Base-by-base conservation (phyloP, 1,140 invertebrate species). In the Tetraneura akinire region DNA sequence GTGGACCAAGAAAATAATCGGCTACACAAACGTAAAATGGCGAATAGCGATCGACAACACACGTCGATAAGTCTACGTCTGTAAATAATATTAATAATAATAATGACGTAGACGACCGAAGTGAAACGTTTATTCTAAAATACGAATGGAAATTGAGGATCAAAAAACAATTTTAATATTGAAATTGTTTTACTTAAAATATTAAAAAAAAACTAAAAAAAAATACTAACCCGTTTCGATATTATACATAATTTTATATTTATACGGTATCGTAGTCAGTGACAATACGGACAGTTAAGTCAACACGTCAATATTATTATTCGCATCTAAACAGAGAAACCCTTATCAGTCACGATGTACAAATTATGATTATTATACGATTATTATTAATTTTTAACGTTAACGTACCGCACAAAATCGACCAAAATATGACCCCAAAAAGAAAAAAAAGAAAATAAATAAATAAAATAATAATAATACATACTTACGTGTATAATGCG, bases 1-100 rank as follows among this genome's bases (percentile, higher is more conserved):
- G 74, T 18, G 70, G 70, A 16, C 53, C 55, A 13, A 78, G 74
- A 16, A 78, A 80, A 71, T 66, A 80, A 18, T 71, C 62, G 16
- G 68, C 66, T 11, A 80, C 66, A 3, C 71, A 70, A 45, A 80
- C 51, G 66, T 71, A 71, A 71, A 47, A 3, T n/a, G 64, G 1
- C 76, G 8, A 78, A 3, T 32, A 45, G 68, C 4, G 42, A n/a
- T 5, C n/a, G n/a, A 37, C 8, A 8, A 37, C 32, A 4, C 32
- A 8, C 32, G 32, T 4, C 3, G 32, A n/a, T n/a, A 37, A 37
- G 32, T 37, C 3, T 37, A 8, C 32, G 32, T 37, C 8, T 8
- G 32, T 37, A 37, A 4, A 37, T 4, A 37, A 37, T 4, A 37
- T 4, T 4, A 37, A 37, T 37, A 4, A 4, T 37, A 37, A 37